phyloP scores from a whole-genome alignment of 2,113 vertebrate genomes.

The Gopherus flavomarginatus region DNA sequence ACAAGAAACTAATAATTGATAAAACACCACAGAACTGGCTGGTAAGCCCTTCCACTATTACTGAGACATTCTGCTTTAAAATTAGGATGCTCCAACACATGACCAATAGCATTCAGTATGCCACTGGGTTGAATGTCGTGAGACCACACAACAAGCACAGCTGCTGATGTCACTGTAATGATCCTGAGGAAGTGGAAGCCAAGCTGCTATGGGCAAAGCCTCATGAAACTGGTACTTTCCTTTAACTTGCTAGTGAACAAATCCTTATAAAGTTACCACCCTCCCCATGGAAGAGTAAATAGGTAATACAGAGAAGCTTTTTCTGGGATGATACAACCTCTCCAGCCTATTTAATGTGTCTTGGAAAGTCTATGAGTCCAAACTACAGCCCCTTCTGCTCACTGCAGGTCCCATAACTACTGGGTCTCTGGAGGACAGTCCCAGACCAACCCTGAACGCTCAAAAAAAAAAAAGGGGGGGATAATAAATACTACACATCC shows the following conservation, averaged over 20 bases:
- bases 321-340: neutral
- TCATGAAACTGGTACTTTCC: no score
- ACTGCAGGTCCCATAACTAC: neutral
- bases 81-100: neutral
- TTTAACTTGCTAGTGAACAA: neutral
- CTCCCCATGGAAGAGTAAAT: neutral
- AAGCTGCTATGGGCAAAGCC: neutral
- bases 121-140: neutral
- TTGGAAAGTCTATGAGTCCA: neutral
- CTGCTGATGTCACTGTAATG: rapidly evolving
- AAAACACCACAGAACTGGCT: rapidly evolving
- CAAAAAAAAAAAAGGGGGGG: neutral
- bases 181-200: neutral
- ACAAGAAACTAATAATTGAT: neutral
- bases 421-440: neutral
- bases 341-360: neutral
- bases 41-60: neutral
- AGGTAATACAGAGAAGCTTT: neutral
- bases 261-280: neutral
- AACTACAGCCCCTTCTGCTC: neutral
- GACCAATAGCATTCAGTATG: rapidly evolving
- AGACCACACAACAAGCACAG: neutral
- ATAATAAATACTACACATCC: neutral
- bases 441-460: neutral
- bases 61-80: neutral